Evolutionary conservation across 37 sponge, comb jelly and placozoan species (phyloP).

Genomic region (Ephydatia muelleri): DNA sequence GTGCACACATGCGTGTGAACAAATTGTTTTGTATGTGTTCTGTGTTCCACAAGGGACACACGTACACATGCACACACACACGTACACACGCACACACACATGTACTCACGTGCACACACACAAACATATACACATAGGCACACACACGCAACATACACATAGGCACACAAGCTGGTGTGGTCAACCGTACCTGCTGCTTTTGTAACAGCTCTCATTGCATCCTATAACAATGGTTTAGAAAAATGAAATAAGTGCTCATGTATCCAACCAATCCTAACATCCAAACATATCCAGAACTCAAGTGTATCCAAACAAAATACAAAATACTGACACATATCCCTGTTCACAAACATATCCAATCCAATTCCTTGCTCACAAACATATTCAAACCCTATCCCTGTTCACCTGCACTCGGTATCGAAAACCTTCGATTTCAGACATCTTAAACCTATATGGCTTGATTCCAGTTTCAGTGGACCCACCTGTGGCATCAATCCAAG

Average conservation of each 20-base stretch:
- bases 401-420: constrained; percentile 88
- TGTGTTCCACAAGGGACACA: too few relatives aligned
- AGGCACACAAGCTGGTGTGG: background rate
- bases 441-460: constrained; percentile 90
- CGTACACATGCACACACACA: too few relatives aligned
- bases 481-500: background rate
- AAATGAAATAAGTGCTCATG: background rate
- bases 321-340: background rate
- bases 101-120: too few relatives aligned
- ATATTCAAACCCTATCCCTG: background rate
- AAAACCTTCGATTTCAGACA: constrained; percentile 96
- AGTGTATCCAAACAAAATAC: background rate
- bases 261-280: background rate
- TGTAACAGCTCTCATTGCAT: constrained; percentile 84
- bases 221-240: constrained; percentile 32
- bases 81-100: too few relatives aligned
- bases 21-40: too few relatives aligned
- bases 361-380: background rate
- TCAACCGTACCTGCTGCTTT: constrained; percentile 71
- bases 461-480: constrained; percentile 5
- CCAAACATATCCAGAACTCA: background rate
- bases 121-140: too few relatives aligned
- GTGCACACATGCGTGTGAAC: too few relatives aligned
- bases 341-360: background rate
- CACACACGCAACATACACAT: background rate